These are phyloP conservation scores for Peucedramus taeniatus DNA, from an alignment of 2,113 vertebrate species.

Conservation along the genomic window DNA sequence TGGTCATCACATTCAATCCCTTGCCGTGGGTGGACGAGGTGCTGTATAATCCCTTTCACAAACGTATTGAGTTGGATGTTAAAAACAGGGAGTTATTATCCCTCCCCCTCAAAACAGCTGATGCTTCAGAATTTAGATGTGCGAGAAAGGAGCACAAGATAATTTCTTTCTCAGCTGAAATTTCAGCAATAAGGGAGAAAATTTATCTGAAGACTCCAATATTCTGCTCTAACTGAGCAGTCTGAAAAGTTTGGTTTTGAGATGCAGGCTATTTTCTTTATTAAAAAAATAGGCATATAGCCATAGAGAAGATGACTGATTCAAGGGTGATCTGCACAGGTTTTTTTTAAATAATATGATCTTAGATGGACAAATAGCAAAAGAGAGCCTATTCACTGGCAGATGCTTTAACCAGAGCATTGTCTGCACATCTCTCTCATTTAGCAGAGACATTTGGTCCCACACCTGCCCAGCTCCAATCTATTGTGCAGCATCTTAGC, in stretches of 20 bases:
- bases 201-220: neutral
- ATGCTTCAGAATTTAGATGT: conserved; percentile 31
- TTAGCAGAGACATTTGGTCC: conserved; percentile 12
- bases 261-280: neutral
- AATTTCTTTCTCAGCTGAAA: neutral
- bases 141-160: neutral
- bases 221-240: neutral
- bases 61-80: neutral
- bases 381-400: neutral
- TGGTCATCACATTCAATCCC: neutral
- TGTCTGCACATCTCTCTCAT: neutral
- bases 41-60: neutral
- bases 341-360: neutral
- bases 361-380: neutral
- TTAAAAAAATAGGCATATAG: neutral
- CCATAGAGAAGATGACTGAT: neutral
- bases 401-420: neutral
- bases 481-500: neutral
- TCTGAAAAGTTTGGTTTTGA: neutral
- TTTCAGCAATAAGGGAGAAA: conserved; percentile 25
- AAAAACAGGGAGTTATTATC: conserved; percentile 29
- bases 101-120: conserved; percentile 8
- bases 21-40: neutral
- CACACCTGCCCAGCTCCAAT: neutral
- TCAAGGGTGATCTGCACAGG: neutral